Evolutionary conservation across 2,797 vertebrate species (phyloP).

Genomic region (Hylomyscus alleni): DNA sequence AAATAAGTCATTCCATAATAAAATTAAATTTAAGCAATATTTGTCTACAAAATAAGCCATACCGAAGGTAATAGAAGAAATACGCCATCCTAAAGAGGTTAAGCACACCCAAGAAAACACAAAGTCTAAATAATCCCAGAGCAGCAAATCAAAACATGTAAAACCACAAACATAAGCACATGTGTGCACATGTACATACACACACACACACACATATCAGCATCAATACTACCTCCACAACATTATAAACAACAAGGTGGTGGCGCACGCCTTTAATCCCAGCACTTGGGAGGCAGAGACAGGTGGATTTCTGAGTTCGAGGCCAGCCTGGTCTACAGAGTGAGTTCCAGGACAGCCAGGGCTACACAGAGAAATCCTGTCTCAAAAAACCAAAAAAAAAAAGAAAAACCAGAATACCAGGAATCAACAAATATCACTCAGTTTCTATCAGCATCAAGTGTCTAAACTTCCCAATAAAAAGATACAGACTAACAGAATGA

Average conservation of each 20-base stretch:
- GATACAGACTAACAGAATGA: neutral
- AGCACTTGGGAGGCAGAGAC: too few species aligned
- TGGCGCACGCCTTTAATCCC: too few species aligned
- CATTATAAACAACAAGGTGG: neutral
- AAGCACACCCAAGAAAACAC: neutral
- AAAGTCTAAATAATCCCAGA: neutral
- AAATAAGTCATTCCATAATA: neutral
- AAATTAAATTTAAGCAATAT: neutral
- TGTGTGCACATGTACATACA: rapidly evolving
- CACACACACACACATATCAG: too few species aligned
- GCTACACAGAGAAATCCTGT: too few species aligned
- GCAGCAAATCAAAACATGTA: neutral
- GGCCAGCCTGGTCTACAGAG: too few species aligned
- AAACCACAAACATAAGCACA: neutral
- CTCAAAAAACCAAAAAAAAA: too few species aligned
- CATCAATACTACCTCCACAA: neutral
- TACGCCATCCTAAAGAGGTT: neutral
- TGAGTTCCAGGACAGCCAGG: too few species aligned
- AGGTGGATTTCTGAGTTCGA: too few species aligned
- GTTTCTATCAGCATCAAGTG: neutral
- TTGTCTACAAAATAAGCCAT: neutral
- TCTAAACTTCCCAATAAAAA: neutral
- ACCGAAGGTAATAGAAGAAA: too few species aligned
- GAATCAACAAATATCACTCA: neutral
- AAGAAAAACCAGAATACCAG: too few species aligned